Conservation (phyloP, 2,797 vertebrate species). For the Ctenopoma kingsleyae region DNA sequence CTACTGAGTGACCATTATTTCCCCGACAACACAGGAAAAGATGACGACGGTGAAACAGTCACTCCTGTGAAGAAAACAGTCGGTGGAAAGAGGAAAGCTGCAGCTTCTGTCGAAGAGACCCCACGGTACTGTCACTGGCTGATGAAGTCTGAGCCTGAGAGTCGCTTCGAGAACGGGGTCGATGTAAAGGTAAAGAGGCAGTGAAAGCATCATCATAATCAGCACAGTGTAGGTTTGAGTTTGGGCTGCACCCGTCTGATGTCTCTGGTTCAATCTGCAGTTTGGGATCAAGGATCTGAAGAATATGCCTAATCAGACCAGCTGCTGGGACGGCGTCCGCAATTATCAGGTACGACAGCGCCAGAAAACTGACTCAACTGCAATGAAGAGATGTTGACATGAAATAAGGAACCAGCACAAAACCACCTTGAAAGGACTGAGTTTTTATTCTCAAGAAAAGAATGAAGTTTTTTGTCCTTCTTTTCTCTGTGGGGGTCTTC, state of each 20-base stretch:
- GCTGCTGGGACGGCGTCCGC: slow-evolving; percentile 96
- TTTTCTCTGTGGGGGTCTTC: not conserved
- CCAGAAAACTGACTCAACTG: not conserved
- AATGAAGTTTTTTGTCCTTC: not conserved
- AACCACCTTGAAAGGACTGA: not conserved
- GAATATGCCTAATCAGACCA: slow-evolving; percentile 89
- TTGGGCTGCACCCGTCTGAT: not conserved
- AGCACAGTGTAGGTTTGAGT: not conserved
- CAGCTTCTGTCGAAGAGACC: slow-evolving; percentile 33
- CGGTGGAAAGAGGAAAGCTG: slow-evolving; percentile 65
- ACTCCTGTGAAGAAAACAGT: slow-evolving; percentile 24
- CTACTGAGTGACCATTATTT: not conserved
- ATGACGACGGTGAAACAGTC: slow-evolving; percentile 11
- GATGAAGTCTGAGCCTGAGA: slow-evolving; percentile 98
- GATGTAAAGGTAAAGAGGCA: slow-evolving; percentile 90
- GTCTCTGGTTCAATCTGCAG: slow-evolving; percentile 74
- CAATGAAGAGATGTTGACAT: slow-evolving; percentile 10
- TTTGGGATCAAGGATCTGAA: slow-evolving; percentile 97
- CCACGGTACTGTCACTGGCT: slow-evolving; percentile 86
- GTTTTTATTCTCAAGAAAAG: not conserved
- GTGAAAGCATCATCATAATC: not conserved
- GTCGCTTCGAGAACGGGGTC: slow-evolving; percentile 92
- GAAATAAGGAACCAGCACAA: slow-evolving; percentile 2
- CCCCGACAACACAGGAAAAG: slow-evolving; percentile 43
- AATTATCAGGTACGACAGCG: slow-evolving; percentile 91